Evolutionary conservation across 2,888 invertebrate species (phyloP).

Genomic region (Physocephala rufipes): DNA sequence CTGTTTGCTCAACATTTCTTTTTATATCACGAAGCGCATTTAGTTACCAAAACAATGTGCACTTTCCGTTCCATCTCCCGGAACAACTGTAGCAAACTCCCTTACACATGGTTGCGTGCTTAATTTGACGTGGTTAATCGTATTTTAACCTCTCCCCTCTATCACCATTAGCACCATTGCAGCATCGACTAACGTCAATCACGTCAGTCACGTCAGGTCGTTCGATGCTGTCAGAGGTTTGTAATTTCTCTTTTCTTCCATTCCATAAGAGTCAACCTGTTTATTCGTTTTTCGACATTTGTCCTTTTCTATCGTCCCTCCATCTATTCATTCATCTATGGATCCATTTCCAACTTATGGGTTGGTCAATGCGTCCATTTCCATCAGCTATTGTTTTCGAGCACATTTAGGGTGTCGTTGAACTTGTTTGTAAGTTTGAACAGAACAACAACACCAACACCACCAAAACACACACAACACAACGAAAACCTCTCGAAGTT

Average conservation of each 20-base stretch:
- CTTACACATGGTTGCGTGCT: constrained; percentile 47
- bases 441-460: constrained; percentile 10
- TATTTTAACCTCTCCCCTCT: constrained; percentile 8
- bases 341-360: constrained; percentile 6
- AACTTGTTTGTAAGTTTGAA: constrained; percentile 27
- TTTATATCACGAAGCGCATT: no score
- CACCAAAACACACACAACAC: constrained; percentile 12
- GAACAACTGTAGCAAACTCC: no score
- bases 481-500: constrained; percentile 4
- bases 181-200: neutral
- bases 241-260: constrained; percentile 8
- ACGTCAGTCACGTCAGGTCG: neutral
- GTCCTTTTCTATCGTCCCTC: no score
- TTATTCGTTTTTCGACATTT: no score
- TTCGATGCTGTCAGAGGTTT: constrained; percentile 16
- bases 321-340: neutral
- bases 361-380: constrained; percentile 28
- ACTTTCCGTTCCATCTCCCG: no score
- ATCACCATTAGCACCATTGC: neutral
- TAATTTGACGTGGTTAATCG: constrained; percentile 50
- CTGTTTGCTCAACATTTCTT: no score
- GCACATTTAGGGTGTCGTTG: constrained; percentile 36
- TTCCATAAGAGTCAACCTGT: neutral
- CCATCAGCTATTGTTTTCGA: constrained; percentile 20
- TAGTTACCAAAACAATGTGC: no score